phyloP scores from a whole-genome alignment of 2,113 vertebrate species.

The Okapia johnstoni region DNA sequence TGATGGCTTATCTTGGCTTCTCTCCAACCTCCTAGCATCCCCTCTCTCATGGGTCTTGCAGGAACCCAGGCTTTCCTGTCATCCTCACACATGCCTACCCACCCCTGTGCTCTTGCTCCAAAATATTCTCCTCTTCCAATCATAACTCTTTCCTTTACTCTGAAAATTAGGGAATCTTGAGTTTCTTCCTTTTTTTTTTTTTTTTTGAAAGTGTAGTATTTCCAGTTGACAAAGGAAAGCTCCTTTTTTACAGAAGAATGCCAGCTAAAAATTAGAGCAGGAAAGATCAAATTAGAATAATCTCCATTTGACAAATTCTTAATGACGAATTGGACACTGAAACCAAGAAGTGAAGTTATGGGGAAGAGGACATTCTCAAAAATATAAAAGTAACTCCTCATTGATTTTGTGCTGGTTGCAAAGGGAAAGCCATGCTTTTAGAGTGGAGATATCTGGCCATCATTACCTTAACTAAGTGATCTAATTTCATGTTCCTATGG shows the following conservation, averaged over 20 bases:
- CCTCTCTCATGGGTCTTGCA: background rate
- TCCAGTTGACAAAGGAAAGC: background rate
- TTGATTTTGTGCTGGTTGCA: background rate
- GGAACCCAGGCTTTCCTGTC: background rate
- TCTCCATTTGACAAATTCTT: background rate
- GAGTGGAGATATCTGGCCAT: background rate
- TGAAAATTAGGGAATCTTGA: background rate
- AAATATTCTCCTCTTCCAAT: background rate
- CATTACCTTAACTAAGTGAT: background rate
- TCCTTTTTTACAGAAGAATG: background rate
- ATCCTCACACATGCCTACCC: background rate
- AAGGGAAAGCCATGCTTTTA: background rate
- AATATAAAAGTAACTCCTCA: background rate
- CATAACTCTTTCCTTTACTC: background rate
- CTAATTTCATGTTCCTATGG: background rate
- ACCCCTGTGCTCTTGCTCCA: background rate
- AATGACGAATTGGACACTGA: background rate
- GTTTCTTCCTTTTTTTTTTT: background rate
- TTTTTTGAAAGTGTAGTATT: background rate
- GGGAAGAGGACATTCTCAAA: background rate
- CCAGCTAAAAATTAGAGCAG: background rate
- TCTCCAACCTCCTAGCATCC: background rate
- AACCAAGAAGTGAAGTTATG: background rate
- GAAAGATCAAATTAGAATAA: background rate
- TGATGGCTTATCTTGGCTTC: background rate